Evolutionary conservation across 2,888 invertebrate species (phyloP).

Genomic region (Tetranychus truncatus): DNA sequence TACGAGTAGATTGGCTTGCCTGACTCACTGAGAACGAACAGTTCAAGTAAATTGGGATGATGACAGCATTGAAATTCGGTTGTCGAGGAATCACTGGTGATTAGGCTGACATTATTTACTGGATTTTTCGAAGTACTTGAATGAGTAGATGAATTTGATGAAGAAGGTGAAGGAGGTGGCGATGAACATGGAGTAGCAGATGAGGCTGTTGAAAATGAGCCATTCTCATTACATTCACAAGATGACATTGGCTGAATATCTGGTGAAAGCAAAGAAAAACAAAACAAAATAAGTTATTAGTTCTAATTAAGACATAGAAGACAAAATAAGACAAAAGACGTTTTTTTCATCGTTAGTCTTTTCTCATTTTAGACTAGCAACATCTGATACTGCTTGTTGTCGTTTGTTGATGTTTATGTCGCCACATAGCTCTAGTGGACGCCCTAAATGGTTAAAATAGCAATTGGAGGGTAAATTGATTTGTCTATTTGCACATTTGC

Average conservation of each 20-base stretch:
- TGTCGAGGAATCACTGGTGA: too few species aligned
- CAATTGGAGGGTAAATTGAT: not conserved
- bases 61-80: too few species aligned
- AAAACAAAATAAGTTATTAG: not conserved
- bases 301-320: not conserved
- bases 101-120: not conserved
- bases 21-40: conserved; percentile 82
- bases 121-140: not conserved
- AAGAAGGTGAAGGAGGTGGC: not conserved
- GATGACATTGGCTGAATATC: not conserved
- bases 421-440: not conserved
- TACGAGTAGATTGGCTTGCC: conserved; percentile 86
- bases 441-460: not conserved
- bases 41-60: conserved; percentile 35
- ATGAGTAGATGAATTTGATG: not conserved
- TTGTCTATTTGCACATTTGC: not conserved
- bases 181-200: not conserved
- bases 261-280: not conserved
- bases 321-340: not conserved
- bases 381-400: not conserved
- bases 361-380: too few species aligned
- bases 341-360: not conserved
- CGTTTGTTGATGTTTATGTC: not conserved
- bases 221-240: not conserved
- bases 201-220: not conserved